Percentiles rank a stretch among this genome's conserved stretches.
Evolutionary conservation across 2,888 invertebrate species (phyloP).

Genomic region (Alentia gelatinosa): DNA sequence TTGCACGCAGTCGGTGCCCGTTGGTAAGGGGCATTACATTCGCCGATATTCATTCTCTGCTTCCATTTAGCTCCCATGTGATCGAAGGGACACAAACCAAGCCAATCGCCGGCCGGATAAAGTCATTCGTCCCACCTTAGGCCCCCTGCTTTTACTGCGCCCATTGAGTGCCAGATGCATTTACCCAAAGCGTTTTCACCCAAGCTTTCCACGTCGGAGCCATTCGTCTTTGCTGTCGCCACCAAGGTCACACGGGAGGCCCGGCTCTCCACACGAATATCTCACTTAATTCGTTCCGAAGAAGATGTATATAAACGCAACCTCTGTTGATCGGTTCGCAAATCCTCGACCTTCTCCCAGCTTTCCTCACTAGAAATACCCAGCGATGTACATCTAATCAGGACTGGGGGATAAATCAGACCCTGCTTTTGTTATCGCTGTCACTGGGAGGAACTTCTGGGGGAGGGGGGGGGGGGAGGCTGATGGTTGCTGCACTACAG

Average conservation of each 20-base stretch:
- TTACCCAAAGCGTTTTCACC: background rate
- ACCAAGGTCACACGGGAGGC: background rate
- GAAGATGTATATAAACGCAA: background rate
- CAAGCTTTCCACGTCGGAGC: background rate
- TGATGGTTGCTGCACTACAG: no score
- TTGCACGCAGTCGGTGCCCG: conserved; percentile 7
- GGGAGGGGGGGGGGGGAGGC: background rate
- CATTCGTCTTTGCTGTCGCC: background rate
- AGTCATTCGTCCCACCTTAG: conserved; percentile 14
- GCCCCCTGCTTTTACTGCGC: background rate
- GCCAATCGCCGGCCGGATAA: conserved; percentile 20
- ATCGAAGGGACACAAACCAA: conserved; percentile 44
- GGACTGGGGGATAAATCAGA: background rate
- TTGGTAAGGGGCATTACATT: background rate
- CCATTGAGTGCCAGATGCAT: conserved; percentile 33
- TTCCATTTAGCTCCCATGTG: background rate
- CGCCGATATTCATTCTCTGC: conserved; percentile 36
- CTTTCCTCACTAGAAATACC: background rate
- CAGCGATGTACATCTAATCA: background rate
- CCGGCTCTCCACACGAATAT: background rate
- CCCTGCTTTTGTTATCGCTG: background rate
- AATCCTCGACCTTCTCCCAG: no score
- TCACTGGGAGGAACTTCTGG: background rate
- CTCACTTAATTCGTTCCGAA: conserved; percentile 21
- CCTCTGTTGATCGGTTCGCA: no score